These are phyloP conservation scores for Pseudomyrmex flavicornis DNA, from an alignment of 1,140 invertebrate species.

Conservation along the genomic window DNA sequence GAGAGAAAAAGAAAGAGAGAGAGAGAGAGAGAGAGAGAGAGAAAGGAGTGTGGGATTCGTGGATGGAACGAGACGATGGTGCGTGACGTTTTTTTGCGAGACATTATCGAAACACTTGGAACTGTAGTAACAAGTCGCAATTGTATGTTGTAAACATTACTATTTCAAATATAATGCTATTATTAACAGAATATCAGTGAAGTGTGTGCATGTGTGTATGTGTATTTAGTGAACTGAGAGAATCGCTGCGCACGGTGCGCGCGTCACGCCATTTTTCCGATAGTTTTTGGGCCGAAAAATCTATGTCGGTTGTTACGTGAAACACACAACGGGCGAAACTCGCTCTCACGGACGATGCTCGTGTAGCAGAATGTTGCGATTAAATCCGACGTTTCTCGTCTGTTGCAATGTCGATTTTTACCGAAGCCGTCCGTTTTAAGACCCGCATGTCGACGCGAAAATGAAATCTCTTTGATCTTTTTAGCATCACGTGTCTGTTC, in stretches of 20 bases:
- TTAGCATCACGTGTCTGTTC: not conserved
- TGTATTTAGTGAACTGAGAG: not conserved
- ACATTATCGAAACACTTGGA: conserved; percentile 72
- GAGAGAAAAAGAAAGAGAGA: not conserved
- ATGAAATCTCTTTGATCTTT: conserved; percentile 14
- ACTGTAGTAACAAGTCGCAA: conserved; percentile 75
- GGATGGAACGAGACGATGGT: conserved; percentile 43
- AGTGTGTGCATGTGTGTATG: not conserved
- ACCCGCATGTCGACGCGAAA: conserved; percentile 1
- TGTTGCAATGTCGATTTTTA: conserved; percentile 21
- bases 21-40: conserved; percentile 13
- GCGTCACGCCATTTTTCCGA: too few relatives aligned
- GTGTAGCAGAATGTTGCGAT: not conserved
- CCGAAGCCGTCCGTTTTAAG: conserved; percentile 3
- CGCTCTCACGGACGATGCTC: not conserved
- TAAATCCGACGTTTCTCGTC: conserved; percentile 12
- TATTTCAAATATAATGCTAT: conserved; percentile 79
- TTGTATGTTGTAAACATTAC: conserved; percentile 79
- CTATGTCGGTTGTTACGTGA: not conserved
- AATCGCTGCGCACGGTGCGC: too few relatives aligned
- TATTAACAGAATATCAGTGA: conserved; percentile 69
- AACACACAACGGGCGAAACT: not conserved
- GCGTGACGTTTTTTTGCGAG: conserved; percentile 66
- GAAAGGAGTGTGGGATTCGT: conserved; percentile 34
- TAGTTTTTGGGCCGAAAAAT: not conserved